Evolutionary conservation across 1,140 invertebrate species (phyloP), one percentile per base, ranked within the genome.

Genomic region (Arctopsyche grandis): DNA sequence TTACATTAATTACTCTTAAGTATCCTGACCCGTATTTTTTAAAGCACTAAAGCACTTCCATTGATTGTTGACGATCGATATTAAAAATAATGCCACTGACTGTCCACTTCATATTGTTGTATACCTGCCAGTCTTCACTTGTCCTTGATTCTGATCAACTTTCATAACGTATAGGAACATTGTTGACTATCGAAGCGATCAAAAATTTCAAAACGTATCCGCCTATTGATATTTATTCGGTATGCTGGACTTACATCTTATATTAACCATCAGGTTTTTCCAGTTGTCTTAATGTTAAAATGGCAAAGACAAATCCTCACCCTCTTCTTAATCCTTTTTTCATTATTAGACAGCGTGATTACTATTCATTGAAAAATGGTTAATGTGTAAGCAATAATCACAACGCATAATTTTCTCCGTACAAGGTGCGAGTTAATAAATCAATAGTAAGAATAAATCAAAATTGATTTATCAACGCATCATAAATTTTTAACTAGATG

Each of bases 201-300:
- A 71, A 71, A 0, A 10, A 22, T 71, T 24, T 38, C 14, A 16
- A 71, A 71, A 71, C 38, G 69, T 52, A 46, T 71, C 69, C 69
- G 16, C 46, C 16, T 22, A 14, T 46, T 71, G 46, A 16, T 71
- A 10, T 71, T 71, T 46, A 52, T 52, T 14, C 12, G 48, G 16
- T 14, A 52, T 52, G 48, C 12, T 16, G 48, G 16, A 7, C 7
- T 38, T 3, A 52, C 12, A 52, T 52, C 48, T 52, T 7, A 52
- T 21, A 22, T 66, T 14, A 26, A 66, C 14, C 63, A 9, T 66
- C 63, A 9, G 24, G 63, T 66, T 26, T 26, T 66, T 24, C 63
- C 63, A 22, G 63, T 66, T 66, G 24, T 66, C 58, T 10, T 26
- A 16, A 12, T 52, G 48, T 66, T 26, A 7, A 26, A 66, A 66